Evolutionary conservation across 2,113 vertebrate species (phyloP).

Genomic region (Candoia aspera): DNA sequence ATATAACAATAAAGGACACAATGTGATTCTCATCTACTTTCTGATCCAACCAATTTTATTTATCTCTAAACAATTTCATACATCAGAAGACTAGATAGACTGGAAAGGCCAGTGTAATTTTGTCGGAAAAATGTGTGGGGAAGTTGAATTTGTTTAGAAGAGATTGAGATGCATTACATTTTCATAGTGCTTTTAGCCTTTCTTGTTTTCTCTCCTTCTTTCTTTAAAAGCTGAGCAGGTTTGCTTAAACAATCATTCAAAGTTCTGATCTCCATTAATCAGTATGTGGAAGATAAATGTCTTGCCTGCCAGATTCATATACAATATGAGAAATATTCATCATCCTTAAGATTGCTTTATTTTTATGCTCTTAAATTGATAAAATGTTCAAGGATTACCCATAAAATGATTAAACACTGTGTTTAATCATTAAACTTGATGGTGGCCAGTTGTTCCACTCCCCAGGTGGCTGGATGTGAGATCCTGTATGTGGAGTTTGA

Average conservation of each 20-base stretch:
- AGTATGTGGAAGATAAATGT: constrained; percentile 4
- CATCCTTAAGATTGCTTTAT: constrained; percentile 13
- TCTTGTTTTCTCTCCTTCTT: neutral
- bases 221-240: neutral
- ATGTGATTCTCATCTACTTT: constrained; percentile 37
- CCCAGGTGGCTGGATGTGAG: neutral
- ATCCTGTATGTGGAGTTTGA: neutral
- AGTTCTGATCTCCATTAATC: constrained; percentile 26
- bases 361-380: constrained; percentile 38
- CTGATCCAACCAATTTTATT: constrained; percentile 55
- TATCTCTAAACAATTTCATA: constrained; percentile 54
- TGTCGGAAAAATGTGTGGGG: neutral
- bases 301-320: constrained; percentile 24
- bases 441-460: neutral
- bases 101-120: constrained; percentile 35
- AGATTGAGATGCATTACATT: constrained; percentile 24
- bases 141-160: constrained; percentile 40
- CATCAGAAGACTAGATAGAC: constrained; percentile 49
- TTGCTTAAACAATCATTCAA: constrained; percentile 22
- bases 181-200: constrained; percentile 11
- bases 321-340: neutral
- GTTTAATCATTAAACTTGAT: neutral
- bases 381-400: neutral
- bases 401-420: neutral
- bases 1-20: constrained; percentile 54